Percentiles rank a stretch among this genome's conserved stretches.
These are phyloP conservation scores for cattle (Bos taurus) DNA, from an alignment of 2,113 vertebrate genomes.

Conservation along the genomic window DNA sequence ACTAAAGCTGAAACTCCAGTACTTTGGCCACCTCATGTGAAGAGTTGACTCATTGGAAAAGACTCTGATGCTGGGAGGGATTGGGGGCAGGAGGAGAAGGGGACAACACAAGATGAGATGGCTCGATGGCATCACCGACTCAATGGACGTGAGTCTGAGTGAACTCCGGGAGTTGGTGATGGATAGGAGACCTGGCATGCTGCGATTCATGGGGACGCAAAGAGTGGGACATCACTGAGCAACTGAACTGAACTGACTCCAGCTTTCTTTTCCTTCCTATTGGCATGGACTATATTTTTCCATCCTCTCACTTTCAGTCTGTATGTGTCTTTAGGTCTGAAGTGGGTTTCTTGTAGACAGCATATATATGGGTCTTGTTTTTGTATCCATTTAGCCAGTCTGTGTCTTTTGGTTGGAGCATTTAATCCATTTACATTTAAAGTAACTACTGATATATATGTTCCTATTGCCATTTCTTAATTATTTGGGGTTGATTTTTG, in stretches of 20 bases:
- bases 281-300: background rate
- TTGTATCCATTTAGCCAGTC: background rate
- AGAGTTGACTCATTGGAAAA: too few relatives aligned
- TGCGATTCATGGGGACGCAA: too few relatives aligned
- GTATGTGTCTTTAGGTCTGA: background rate
- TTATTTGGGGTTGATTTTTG: background rate
- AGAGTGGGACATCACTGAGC: too few relatives aligned
- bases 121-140: too few relatives aligned
- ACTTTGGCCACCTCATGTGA: too few relatives aligned
- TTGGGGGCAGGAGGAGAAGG: too few relatives aligned
- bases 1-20: too few relatives aligned
- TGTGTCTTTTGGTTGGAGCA: background rate
- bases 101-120: too few relatives aligned
- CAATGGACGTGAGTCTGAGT: too few relatives aligned
- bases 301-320: background rate
- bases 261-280: background rate
- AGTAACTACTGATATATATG: background rate
- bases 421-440: background rate
- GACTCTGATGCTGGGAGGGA: too few relatives aligned
- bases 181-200: too few relatives aligned
- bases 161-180: too few relatives aligned
- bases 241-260: background rate
- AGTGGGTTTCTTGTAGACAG: background rate
- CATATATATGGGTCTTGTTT: background rate
- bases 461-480: background rate